Conservation (phyloP, 1,140 invertebrate species). For the Cyphomyrmex costatus region DNA sequence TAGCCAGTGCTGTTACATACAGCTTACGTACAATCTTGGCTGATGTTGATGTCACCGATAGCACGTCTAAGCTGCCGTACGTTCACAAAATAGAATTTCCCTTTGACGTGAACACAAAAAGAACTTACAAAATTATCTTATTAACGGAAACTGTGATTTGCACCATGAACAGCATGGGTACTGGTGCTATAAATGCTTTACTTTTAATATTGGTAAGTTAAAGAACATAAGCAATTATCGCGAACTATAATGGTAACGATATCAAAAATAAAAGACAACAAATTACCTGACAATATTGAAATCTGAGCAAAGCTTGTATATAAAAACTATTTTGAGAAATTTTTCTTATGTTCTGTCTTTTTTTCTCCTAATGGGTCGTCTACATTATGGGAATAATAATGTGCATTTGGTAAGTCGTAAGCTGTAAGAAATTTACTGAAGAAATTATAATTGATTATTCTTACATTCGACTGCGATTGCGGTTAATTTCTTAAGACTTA, state of each 20-base stretch:
- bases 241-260: background rate
- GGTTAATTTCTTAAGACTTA: too few species aligned
- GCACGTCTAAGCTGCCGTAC: background rate
- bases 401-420: too few species aligned
- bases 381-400: too few species aligned
- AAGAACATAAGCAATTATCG: background rate
- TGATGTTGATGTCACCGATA: conserved; percentile 20
- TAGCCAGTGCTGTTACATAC: background rate
- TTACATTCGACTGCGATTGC: too few species aligned
- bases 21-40: background rate
- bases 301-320: background rate
- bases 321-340: background rate
- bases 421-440: too few species aligned
- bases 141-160: background rate
- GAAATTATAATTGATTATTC: too few species aligned
- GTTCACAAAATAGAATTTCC: conserved; percentile 31
- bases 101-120: conserved; percentile 34
- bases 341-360: too few species aligned
- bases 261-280: background rate
- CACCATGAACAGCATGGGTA: background rate
- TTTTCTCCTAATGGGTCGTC: too few species aligned
- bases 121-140: conserved; percentile 11
- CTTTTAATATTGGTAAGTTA: conserved; percentile 33
- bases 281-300: background rate
- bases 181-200: conserved; percentile 29